Evolutionary conservation across 2,888 invertebrate species (phyloP), one percentile per base, ranked within the genome.

Genomic region (Rosalia funebris): DNA sequence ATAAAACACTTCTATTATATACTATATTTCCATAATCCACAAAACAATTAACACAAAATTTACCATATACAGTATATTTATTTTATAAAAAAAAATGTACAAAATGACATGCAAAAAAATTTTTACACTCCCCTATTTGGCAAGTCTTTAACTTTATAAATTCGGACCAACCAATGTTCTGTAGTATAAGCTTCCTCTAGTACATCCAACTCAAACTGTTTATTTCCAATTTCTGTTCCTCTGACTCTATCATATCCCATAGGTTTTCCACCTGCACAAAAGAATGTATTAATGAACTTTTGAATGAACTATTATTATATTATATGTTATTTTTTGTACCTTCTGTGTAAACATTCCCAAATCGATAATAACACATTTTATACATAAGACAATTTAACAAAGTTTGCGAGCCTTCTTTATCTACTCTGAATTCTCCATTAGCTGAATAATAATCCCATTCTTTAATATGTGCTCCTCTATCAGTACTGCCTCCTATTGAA

Each of bases 101-200:
- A 60, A 56, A 63, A 57, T 5, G 25, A 25, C 25, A 57, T 20
- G 25, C 19, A 25, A 53, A 16, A 34, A 12, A 17, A 15, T 12
- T 16, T 5, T 37, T 85, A 93, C 64, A 88, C 88, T 41, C 95
- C 95, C 73, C 95, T 86, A 83, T 98, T 98, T 63, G 92, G 91
- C 70, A 96, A 84, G 82, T 95, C 92, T 84, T 98, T 98, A 31
- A 98, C 98, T 86, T 96, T 96, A 84, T 98, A 98, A 78, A 98
- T 96, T 75, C 98, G 89, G 57, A 98, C 98, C 45, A 99, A 88
- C 98, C 98, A 99, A 83, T 99, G 98, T 81, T 99, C 98, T 0
- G 98, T 96, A 12, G 98, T 99, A 83, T 98, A 98, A 0, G 98
- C 98, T 83, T 99, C 98, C 82, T 99, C 98, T n/a, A 98, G 83